Base-by-base conservation (phyloP, 2,797 vertebrate species). In the Heterohyrax brucei region DNA sequence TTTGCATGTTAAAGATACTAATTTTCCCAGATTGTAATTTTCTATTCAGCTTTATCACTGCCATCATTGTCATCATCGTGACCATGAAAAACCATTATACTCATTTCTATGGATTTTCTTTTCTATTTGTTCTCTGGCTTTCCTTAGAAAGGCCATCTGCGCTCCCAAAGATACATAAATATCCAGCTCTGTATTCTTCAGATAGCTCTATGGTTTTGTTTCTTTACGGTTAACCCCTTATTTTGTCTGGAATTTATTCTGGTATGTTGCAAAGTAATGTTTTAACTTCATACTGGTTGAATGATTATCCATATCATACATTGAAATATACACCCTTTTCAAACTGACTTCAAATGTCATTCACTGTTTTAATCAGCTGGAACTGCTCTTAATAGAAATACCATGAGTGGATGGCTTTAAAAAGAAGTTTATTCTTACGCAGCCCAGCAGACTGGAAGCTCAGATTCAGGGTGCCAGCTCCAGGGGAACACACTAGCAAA, bases 281-380 rank as follows among this genome's bases (percentile, higher is more conserved):
- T 50, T 28, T 91, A 87, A 88, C 16, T 88, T 84, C 78, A 68
- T 14, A 48, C 59, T 80, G 50, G 18, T 64, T 89, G 79, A 88
- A 70, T 75, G 26, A 46, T 56, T 81, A 13, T 59, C 50, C 50
- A 72, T 30, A 39, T 83, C 26, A 75, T 19, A 73, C n/a, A 66
- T 30, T 79, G 76, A 91, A 33, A 50, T 82, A 53, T 44, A 61
- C 12, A 16, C 66, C 14, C 28, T 48, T 89, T 82, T 70, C 73
- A 91, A 93, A 87, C 33, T 72, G 76, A 89, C 75, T 94, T 89
- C 78, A 83, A 91, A 61, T 83, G 64, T 87, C n/a, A 62, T 10
- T 80, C 19, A 56, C 72, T 30, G 75, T 61, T 93, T 84, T 39
- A 39, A 39, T 39, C 39, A 39, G 39, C 39, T 39, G 39, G 39